These are phyloP conservation scores for Alectoris magna DNA, from an alignment of 2,797 vertebrate genomes.

Conservation along the genomic window DNA sequence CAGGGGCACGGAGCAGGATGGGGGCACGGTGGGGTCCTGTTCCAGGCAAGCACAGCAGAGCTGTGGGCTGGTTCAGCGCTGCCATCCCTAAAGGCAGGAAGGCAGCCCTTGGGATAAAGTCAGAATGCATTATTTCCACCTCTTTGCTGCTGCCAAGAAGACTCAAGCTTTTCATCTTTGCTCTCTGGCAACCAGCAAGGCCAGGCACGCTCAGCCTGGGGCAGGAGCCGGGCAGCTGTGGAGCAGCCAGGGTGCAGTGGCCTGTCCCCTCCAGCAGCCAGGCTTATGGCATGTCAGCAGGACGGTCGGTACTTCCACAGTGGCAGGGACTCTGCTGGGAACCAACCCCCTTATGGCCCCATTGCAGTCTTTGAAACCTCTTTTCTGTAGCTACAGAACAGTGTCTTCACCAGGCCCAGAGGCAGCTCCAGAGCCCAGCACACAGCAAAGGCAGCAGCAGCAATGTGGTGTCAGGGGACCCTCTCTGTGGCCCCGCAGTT, in stretches of 20 bases:
- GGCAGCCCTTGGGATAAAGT: background rate
- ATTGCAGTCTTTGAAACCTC: background rate
- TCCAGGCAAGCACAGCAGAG: rapidly evolving
- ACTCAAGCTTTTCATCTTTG: background rate
- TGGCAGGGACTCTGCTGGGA: background rate
- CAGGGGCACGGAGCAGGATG: background rate
- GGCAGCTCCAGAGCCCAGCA: no score
- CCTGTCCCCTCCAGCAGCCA: background rate
- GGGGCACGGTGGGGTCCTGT: background rate
- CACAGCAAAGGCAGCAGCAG: background rate
- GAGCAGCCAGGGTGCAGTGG: background rate
- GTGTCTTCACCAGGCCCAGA: background rate
- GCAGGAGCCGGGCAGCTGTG: background rate
- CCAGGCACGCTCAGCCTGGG: rapidly evolving
- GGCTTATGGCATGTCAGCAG: background rate
- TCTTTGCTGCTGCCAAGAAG: background rate
- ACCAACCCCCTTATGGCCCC: background rate
- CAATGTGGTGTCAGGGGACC: rapidly evolving
- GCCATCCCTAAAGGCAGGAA: background rate
- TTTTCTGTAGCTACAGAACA: background rate
- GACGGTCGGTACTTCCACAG: background rate
- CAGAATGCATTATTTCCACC: conserved; percentile 28
- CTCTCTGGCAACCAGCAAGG: background rate
- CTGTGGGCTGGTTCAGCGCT: background rate
- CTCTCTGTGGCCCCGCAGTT: background rate